A percentile compares a stretch with the other conserved stretches of the same genome.
Conservation (phyloP, 2,113 vertebrate species). For the Trematocara stigmaticum region DNA sequence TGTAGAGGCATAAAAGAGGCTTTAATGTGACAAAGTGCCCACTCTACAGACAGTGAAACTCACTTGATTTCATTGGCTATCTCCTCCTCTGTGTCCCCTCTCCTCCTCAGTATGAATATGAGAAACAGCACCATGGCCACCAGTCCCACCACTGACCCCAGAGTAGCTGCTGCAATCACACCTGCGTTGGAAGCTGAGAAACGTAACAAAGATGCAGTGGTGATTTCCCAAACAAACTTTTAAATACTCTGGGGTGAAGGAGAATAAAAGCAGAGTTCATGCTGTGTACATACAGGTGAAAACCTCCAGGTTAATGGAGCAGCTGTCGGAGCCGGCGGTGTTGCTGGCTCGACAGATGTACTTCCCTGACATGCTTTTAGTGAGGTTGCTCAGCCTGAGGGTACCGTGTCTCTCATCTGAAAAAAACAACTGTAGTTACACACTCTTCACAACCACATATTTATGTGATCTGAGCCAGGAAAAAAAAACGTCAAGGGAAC, state of each 20-base stretch:
- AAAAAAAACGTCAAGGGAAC: neutral
- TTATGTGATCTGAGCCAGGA: neutral
- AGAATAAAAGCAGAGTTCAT: neutral
- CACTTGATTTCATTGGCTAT: constrained; percentile 89
- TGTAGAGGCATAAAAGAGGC: neutral
- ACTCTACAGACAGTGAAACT: constrained; percentile 30
- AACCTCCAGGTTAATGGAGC: constrained; percentile 84
- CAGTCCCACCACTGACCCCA: constrained; percentile 79
- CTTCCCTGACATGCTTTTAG: constrained; percentile 80
- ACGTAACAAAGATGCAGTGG: neutral
- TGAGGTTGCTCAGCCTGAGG: constrained; percentile 81
- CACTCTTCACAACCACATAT: neutral
- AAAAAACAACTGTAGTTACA: constrained; percentile 7
- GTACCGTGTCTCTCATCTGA: constrained; percentile 79
- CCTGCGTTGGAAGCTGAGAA: constrained; percentile 71
- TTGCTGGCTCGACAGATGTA: constrained; percentile 83
- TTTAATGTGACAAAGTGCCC: neutral
- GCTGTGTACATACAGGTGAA: constrained; percentile 73
- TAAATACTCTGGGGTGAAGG: neutral
- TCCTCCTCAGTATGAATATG: constrained; percentile 73
- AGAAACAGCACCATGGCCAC: constrained; percentile 74
- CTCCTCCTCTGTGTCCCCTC: constrained; percentile 75
- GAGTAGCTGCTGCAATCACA: constrained; percentile 76
- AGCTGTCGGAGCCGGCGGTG: constrained; percentile 77
- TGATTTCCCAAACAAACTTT: neutral